Conservation (phyloP, 2,113 vertebrate species). For the Chionomys nivalis region DNA sequence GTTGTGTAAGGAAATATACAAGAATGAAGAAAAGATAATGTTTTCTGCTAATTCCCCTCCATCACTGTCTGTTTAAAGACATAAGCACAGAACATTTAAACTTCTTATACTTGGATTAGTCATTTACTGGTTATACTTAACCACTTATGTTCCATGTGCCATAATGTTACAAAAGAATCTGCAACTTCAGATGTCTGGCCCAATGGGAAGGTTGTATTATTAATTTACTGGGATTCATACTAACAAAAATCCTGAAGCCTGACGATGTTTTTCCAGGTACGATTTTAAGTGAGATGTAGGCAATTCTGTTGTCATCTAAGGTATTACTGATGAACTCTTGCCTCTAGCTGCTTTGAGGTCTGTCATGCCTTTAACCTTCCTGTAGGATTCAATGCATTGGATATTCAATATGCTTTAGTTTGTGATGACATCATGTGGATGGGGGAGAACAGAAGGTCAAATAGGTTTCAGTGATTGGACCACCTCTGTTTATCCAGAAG, state of each 20-base stretch:
- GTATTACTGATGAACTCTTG: not conserved
- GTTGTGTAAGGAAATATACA: not conserved
- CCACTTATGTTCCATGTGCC: not conserved
- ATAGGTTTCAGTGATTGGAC: not conserved
- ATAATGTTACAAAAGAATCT: not conserved
- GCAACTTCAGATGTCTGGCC: not conserved
- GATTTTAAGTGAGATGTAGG: not conserved
- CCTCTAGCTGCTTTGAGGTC: not conserved
- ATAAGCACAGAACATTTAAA: not conserved
- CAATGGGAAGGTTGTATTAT: not conserved
- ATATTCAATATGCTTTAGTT: slow-evolving; percentile 7
- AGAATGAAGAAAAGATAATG: not conserved
- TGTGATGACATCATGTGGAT: not conserved
- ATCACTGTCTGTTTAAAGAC: not conserved
- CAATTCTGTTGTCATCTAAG: not conserved
- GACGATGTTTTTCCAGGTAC: not conserved
- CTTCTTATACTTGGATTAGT: not conserved
- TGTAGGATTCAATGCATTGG: not conserved
- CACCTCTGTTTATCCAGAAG: not conserved
- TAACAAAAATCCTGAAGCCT: not conserved
- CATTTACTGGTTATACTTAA: not conserved
- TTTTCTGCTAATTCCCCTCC: not conserved
- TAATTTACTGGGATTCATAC: not conserved
- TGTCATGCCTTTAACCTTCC: not conserved
- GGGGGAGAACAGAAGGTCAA: not conserved